phyloP scores from a whole-genome alignment of 2,888 invertebrate species.

The Tachina lurida region DNA sequence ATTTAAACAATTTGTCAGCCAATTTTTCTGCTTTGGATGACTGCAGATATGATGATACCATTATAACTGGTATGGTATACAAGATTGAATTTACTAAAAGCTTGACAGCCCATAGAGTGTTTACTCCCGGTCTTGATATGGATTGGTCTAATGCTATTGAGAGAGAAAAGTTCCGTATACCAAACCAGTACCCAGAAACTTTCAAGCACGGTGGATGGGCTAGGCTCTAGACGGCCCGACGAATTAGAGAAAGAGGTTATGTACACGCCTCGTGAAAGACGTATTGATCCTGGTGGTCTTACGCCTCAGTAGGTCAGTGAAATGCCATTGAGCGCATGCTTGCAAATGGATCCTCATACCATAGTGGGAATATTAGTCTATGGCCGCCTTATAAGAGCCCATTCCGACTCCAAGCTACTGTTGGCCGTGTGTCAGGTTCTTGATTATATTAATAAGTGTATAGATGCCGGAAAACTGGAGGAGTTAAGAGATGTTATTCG shows the following conservation, averaged over 20 bases:
- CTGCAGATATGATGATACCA: conserved; percentile 88
- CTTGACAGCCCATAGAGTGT: conserved; percentile 85
- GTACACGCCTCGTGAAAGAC: conserved; percentile 82
- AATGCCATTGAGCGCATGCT: conserved; percentile 86
- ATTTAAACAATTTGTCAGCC: conserved; percentile 94
- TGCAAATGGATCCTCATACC: conserved; percentile 88
- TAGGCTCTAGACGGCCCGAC: conserved; percentile 87
- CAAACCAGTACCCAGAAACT: conserved; percentile 98
- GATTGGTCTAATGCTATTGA: conserved; percentile 84
- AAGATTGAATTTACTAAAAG: conserved; percentile 90
- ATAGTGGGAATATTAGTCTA: conserved; percentile 92
- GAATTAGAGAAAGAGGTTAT: conserved; percentile 81
- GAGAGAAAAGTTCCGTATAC: conserved; percentile 95
- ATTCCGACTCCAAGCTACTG: conserved; percentile 89
- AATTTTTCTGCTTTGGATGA: conserved; percentile 89
- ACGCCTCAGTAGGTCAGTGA: conserved; percentile 87
- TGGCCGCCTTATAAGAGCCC: conserved; percentile 91
- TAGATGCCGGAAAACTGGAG: conserved; percentile 91
- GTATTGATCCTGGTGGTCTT: conserved; percentile 84
- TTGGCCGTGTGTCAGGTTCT: conserved; percentile 92
- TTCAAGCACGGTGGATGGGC: conserved; percentile 98
- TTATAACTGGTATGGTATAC: conserved; percentile 98
- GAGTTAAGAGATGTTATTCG: conserved; percentile 91
- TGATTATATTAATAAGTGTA: conserved; percentile 89
- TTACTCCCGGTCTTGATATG: conserved; percentile 93